phyloP scores from a whole-genome alignment of 2,888 invertebrate genomes.

The Acanthosoma haemorrhoidale region DNA sequence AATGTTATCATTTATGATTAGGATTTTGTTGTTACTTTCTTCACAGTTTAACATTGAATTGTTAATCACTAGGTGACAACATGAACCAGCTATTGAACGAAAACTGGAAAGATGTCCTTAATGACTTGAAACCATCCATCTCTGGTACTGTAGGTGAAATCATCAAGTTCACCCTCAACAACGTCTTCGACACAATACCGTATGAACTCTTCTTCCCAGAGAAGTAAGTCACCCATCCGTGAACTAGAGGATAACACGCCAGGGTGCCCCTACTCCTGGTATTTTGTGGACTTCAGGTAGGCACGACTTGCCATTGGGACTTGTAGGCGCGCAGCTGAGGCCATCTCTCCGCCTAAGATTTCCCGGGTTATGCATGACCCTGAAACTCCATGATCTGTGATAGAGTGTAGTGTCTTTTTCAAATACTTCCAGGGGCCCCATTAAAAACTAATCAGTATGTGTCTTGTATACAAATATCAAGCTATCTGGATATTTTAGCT shows the following conservation, averaged over 20 bases:
- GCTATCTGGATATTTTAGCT: too few relatives aligned
- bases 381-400: background rate
- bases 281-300: too few relatives aligned
- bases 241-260: background rate
- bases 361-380: background rate
- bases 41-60: too few relatives aligned
- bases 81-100: constrained; percentile 48
- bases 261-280: background rate
- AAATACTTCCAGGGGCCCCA: background rate
- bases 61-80: constrained; percentile 45
- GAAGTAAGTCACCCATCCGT: background rate
- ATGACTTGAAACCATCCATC: constrained; percentile 46
- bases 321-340: constrained; percentile 2
- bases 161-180: constrained; percentile 42
- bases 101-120: constrained; percentile 47
- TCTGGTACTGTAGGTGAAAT: constrained; percentile 44
- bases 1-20: too few relatives aligned
- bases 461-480: too few relatives aligned
- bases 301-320: background rate
- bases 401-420: background rate
- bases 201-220: constrained; percentile 43
- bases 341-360: background rate
- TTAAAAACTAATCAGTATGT: too few relatives aligned
- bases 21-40: too few relatives aligned
- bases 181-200: constrained; percentile 43